Percentiles rank a stretch among this genome's conserved stretches.
Evolutionary conservation across 2,113 vertebrate genomes (phyloP).

Genomic region (Eptesicus fuscus): DNA sequence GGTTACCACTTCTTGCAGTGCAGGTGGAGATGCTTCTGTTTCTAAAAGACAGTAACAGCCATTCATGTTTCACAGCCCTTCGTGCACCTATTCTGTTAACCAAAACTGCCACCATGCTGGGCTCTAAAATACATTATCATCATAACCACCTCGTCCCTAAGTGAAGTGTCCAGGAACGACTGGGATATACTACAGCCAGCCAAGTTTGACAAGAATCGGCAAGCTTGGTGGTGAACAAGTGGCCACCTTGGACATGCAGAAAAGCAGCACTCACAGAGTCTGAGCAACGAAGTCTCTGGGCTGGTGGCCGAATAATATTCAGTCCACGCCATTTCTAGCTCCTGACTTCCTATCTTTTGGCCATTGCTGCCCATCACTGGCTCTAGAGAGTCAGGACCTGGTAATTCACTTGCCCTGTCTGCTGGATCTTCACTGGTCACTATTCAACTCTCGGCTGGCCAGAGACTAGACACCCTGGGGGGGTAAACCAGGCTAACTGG

Average conservation of each 20-base stretch:
- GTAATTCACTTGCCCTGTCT: neutral
- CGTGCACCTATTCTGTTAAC: fast-evolving
- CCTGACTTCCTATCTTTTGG: neutral
- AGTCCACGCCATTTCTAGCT: neutral
- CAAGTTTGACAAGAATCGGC: neutral
- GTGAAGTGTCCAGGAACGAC: neutral
- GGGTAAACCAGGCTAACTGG: neutral
- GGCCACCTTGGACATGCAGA: neutral
- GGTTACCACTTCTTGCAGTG: constrained; percentile 28
- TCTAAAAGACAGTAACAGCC: constrained; percentile 14
- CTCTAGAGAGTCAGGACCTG: neutral
- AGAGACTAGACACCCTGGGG: neutral
- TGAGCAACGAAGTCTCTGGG: fast-evolving
- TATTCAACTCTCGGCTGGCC: neutral
- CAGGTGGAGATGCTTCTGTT: constrained; percentile 43
- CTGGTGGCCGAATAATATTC: no score
- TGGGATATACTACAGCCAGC: fast-evolving
- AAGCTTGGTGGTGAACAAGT: neutral
- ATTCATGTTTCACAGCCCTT: neutral
- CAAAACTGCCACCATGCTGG: neutral
- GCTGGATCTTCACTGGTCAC: neutral
- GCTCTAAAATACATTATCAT: neutral
- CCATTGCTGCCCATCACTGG: neutral
- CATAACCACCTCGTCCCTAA: neutral
- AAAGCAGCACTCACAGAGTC: neutral